Percentiles rank a stretch among this genome's conserved stretches.
Conservation (phyloP, 2,797 vertebrate species). For the Spinus pinus region DNA sequence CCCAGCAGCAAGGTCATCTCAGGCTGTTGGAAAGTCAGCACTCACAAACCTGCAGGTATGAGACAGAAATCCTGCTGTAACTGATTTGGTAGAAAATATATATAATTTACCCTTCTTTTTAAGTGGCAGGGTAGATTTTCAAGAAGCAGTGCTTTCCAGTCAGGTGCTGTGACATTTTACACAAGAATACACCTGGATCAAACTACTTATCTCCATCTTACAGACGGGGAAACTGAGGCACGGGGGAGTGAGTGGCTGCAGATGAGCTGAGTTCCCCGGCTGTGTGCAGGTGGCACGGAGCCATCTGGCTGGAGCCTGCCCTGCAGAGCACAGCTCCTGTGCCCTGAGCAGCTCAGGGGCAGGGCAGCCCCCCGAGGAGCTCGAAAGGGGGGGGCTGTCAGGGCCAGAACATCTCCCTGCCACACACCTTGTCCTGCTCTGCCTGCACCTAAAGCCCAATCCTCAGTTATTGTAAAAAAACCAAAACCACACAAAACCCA, state of each 20-base stretch:
- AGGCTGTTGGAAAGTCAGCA: neutral
- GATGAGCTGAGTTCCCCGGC: neutral
- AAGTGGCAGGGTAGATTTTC: neutral
- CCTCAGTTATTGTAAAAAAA: neutral
- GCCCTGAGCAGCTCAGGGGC: neutral
- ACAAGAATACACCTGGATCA: neutral
- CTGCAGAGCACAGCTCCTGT: neutral
- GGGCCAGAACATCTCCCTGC: neutral
- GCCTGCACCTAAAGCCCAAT: neutral
- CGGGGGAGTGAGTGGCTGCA: neutral
- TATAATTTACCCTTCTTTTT: neutral
- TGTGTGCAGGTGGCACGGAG: neutral
- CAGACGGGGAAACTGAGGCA: neutral
- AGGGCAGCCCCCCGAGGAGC: neutral
- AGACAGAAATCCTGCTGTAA: neutral
- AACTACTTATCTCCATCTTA: neutral
- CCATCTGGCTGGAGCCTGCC: neutral
- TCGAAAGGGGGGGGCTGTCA: neutral
- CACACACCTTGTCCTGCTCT: neutral
- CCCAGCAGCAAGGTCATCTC: neutral
- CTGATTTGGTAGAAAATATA: neutral
- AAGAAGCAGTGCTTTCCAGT: neutral
- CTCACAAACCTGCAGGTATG: neutral
- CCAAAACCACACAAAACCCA: neutral
- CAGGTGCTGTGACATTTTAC: neutral